Base-by-base conservation (phyloP, 2,888 invertebrate genomes). In the Cybosia mesomella region DNA sequence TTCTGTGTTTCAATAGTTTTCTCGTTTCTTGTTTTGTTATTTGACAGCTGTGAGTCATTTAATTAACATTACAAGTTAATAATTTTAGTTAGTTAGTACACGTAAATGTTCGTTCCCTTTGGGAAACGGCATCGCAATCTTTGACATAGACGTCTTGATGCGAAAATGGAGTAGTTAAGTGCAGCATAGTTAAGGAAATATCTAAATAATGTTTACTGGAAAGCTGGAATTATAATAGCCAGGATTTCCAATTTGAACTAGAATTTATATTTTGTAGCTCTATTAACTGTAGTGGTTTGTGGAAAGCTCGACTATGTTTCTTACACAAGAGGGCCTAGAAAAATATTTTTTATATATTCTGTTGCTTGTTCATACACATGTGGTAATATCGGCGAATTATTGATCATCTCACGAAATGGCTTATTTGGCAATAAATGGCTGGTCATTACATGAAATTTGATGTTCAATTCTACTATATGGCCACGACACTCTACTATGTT, bases 51-150 rank as follows among this genome's bases (percentile, higher is more conserved):
- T n/a, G n/a, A 49, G n/a, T 49, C 49, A 9, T n/a, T 49, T 49
- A n/a, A 49, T 2, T 49, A 49, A 49, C n/a, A 58, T 58, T 32
- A 18, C 8, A 57, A 32, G 18, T 43, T 43, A n/a, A n/a, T n/a
- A n/a, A n/a, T n/a, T n/a, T n/a, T n/a, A n/a, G n/a, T n/a, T n/a
- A n/a, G n/a, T n/a, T 7, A 8, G 3, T 18, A 18, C 49, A 49
- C 49, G n/a, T 21, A 34, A 58, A 34, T 21, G n/a, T 58, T 34
- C 10, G 66, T 59, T 72, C 71, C 71, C 71, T 80, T 76, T 60
- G 70, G 62, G 67, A 76, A 76, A 72, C 70, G 75, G 73, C 74
- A 73, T 74, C 53, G 73, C 74, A 84, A 80, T 83, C 79, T 80
- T 71, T 71, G 68, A 71, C 66, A 74, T 80, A 74, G 70, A 71